Base-by-base conservation (phyloP, 2,888 invertebrate species). In the Lithosia quadra region DNA sequence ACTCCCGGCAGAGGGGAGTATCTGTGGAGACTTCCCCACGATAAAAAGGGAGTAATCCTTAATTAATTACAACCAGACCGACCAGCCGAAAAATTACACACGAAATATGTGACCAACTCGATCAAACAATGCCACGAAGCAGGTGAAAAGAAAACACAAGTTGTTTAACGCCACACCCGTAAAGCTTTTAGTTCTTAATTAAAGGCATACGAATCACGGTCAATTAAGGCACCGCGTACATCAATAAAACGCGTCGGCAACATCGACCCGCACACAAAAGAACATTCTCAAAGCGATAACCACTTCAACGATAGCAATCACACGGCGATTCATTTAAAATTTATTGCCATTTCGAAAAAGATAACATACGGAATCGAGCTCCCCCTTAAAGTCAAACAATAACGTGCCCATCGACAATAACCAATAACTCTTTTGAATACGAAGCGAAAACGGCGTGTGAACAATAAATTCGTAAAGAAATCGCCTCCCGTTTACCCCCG, bases 251-350 rank as follows among this genome's bases (percentile, higher is more conserved):
- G 67, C 69, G 73, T 64, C 74, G 75, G 78, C 75, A 66, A 71
- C 75, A 72, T 64, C 69, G 71, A 72, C 75, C 77, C 78, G 71
- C 74, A 76, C 73, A 82, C 83, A 83, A 86, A 84, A 76, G 84
- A 76, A 65, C 80, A 79, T 81, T 80, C 75, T 77, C 73, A 81
- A 86, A 84, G 81, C 83, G 84, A 85, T 86, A 86, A 79, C 83
- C 82, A 80, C 83, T 83, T 83, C 82, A 83, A 80, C 84, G 83
- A 85, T 84, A 68, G 84, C 88, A 88, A 89, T 89, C 89, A 86
- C 82, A 84, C 80, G 81, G 83, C 85, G 85, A 86, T 90, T 91
- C 88, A 87, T 87, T 85, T 83, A 81, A 85, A 89, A 89, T 90
- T 90, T 88, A 90, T 85, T 84, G 85, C 82, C 82, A 81, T 85